Percentiles rank a stretch among this genome's conserved stretches.
Evolutionary conservation across 2,113 vertebrate species (phyloP).

Genomic region (Protobothrops mucrosquamatus): DNA sequence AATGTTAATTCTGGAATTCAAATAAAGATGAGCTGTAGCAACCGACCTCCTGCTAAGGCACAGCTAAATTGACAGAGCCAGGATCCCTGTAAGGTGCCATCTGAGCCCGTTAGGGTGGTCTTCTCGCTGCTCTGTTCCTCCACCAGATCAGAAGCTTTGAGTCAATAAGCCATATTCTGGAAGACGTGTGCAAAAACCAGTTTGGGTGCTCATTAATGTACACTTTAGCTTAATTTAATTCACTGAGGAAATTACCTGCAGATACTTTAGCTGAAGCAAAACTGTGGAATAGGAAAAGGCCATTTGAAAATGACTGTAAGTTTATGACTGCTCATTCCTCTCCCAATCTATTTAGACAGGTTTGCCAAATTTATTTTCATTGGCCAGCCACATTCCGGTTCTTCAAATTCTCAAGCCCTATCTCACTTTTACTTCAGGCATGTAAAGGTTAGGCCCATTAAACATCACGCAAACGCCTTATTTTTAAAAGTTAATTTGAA

Average conservation of each 20-base stretch:
- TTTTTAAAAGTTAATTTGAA: background rate
- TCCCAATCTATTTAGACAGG: background rate
- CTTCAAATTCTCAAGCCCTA: background rate
- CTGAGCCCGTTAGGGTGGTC: conserved; percentile 4
- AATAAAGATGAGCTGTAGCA: background rate
- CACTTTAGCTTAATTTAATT: background rate
- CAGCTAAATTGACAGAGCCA: background rate
- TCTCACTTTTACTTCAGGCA: background rate
- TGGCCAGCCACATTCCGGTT: background rate
- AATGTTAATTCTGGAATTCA: conserved; percentile 4
- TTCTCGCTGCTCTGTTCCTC: conserved; percentile 17
- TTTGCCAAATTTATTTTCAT: background rate
- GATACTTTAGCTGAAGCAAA: background rate
- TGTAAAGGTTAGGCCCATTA: background rate
- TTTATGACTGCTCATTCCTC: background rate
- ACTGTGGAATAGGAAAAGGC: background rate
- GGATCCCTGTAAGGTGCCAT: background rate
- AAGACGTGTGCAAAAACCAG: background rate
- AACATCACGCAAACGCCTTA: background rate
- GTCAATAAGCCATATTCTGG: background rate
- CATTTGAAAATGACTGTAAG: background rate
- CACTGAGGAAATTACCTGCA: background rate
- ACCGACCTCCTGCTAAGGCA: conserved; percentile 9
- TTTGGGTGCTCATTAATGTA: background rate
- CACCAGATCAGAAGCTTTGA: background rate